Conservation (phyloP, 2,888 invertebrate species). For the Rhingia campestris region DNA sequence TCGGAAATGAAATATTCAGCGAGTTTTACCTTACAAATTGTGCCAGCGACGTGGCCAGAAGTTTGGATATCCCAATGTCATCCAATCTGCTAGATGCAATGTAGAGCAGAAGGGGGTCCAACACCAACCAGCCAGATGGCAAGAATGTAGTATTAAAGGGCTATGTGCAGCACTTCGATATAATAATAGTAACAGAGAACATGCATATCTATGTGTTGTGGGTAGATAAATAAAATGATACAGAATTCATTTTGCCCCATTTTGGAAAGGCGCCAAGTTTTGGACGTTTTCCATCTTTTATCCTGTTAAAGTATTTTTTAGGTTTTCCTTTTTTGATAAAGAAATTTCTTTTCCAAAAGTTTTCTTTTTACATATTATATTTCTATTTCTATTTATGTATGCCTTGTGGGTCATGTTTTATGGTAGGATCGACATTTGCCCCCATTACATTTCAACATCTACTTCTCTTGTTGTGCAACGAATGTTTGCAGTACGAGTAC, state of each 20-base stretch:
- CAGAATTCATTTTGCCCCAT: constrained; percentile 36
- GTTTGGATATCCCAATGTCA: constrained; percentile 66
- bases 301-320: background rate
- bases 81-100: constrained; percentile 63
- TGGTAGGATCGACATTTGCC: constrained; percentile 28
- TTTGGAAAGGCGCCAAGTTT: constrained; percentile 60
- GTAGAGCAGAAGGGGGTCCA: constrained; percentile 1
- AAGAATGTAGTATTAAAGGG: constrained; percentile 16
- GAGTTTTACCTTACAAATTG: constrained; percentile 56
- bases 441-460: constrained; percentile 32
- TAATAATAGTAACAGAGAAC: constrained; percentile 48
- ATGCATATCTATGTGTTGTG: constrained; percentile 31
- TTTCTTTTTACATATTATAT: constrained; percentile 23
- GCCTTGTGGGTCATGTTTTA: constrained; percentile 51
- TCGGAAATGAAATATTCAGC: constrained; percentile 64
- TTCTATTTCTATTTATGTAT: constrained; percentile 55
- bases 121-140: constrained; percentile 33
- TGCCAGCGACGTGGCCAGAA: constrained; percentile 55
- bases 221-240: constrained; percentile 40
- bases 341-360: constrained; percentile 32
- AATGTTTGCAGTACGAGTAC: background rate
- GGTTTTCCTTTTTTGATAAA: constrained; percentile 2
- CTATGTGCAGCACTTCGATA: constrained; percentile 31
- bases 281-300: constrained; percentile 34
- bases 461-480: constrained; percentile 29